phyloP scores from a whole-genome alignment of 2,113 vertebrate genomes.

The Lagopus muta region DNA sequence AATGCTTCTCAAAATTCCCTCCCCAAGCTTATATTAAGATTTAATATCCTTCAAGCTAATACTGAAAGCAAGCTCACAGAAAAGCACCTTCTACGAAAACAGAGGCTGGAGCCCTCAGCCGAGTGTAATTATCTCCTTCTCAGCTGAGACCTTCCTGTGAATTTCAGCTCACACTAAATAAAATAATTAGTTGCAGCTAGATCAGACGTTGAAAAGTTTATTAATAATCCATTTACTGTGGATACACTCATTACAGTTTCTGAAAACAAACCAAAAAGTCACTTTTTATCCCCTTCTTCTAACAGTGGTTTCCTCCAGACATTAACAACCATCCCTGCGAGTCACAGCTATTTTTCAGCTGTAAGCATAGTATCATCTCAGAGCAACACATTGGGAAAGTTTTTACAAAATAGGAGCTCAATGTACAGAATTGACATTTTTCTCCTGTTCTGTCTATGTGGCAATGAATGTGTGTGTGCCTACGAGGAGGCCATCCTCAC shows the following conservation, averaged over 20 bases:
- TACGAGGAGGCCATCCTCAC: background rate
- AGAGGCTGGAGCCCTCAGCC: background rate
- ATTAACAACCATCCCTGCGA: background rate
- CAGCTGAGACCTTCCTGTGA: background rate
- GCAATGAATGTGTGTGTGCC: background rate
- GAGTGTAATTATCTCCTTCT: conserved; percentile 30
- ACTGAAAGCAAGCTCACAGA: background rate
- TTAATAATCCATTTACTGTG: conserved; percentile 43
- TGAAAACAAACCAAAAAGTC: conserved; percentile 52
- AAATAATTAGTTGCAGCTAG: conserved; percentile 7
- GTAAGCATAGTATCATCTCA: background rate
- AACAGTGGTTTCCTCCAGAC: conserved; percentile 57
- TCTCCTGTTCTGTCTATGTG: background rate
- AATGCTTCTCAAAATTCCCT: background rate
- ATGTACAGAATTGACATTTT: background rate
- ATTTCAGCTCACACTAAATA: background rate
- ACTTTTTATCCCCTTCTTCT: background rate
- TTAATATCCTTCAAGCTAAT: background rate
- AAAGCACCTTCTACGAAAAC: conserved; percentile 29
- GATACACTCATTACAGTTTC: background rate
- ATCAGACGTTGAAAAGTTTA: conserved; percentile 23
- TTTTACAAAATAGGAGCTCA: background rate
- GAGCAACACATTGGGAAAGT: background rate
- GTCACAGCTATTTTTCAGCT: conserved; percentile 26
- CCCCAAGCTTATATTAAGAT: background rate